Evolutionary conservation across 2,797 vertebrate genomes (phyloP).

Genomic region (Dromococcyx pavoninus): DNA sequence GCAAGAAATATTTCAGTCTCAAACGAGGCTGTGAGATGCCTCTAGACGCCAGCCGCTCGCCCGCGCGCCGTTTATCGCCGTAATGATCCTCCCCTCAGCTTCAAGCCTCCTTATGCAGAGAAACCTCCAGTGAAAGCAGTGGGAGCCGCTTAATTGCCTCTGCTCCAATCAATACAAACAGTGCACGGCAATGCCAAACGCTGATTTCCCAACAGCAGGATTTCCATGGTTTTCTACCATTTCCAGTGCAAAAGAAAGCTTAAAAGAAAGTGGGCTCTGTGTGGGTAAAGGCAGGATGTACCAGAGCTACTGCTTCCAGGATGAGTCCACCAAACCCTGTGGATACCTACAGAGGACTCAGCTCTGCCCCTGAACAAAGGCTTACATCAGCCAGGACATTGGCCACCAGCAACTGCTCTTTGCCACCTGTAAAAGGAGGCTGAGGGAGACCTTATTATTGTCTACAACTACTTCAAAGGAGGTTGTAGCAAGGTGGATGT

Average conservation of each 20-base stretch:
- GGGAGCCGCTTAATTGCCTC: slow-evolving; percentile 50
- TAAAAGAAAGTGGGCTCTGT: not conserved
- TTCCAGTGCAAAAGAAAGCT: not conserved
- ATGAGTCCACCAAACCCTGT: not conserved
- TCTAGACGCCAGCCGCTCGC: not conserved
- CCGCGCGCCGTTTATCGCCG: not conserved
- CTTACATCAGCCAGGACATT: not conserved
- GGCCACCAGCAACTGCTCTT: not conserved
- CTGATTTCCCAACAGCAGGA: not conserved
- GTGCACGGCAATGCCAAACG: not conserved
- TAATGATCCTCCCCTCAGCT: slow-evolving; percentile 39
- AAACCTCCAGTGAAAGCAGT: slow-evolving; percentile 26
- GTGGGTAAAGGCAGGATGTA: not conserved
- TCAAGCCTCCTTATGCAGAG: slow-evolving; percentile 26
- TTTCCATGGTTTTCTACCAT: not conserved
- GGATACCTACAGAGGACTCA: not conserved
- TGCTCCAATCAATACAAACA: slow-evolving; percentile 39
- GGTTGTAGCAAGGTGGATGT: too few species aligned
- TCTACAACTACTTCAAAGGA: too few species aligned
- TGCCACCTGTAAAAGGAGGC: not conserved
- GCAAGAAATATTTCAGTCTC: not conserved
- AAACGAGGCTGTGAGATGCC: not conserved
- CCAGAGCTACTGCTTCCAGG: not conserved
- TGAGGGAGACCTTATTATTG: too few species aligned
- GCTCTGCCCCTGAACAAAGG: not conserved